Percentiles rank a stretch among this genome's conserved stretches.
phyloP scores from a whole-genome alignment of 1,140 invertebrate species.

The Solenopsis invicta region DNA sequence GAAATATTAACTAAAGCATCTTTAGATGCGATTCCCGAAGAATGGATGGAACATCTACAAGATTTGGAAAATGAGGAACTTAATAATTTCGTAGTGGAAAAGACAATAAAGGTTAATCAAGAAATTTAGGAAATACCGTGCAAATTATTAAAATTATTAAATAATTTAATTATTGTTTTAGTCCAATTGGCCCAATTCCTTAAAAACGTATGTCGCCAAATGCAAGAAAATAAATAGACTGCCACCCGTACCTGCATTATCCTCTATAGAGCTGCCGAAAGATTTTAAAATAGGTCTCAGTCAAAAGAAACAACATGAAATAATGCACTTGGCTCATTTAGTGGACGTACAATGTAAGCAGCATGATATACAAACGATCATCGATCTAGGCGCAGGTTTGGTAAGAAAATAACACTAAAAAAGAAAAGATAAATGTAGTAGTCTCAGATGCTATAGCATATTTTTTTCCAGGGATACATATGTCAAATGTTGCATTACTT shows the following conservation, averaged over 20 bases:
- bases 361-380: conserved; percentile 87
- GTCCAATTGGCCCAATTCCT: conserved; percentile 82
- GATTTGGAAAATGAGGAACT: conserved; percentile 85
- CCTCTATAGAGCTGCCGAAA: conserved; percentile 74
- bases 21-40: conserved; percentile 87
- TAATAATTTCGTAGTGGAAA: conserved; percentile 83
- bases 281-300: conserved; percentile 85
- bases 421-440: conserved; percentile 16
- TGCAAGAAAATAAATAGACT: conserved; percentile 80
- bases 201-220: conserved; percentile 84
- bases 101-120: conserved; percentile 73
- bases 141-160: conserved; percentile 25
- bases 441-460: neutral
- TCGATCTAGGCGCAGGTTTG: conserved; percentile 94
- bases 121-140: conserved; percentile 41
- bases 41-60: conserved; percentile 86
- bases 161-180: conserved; percentile 75
- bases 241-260: conserved; percentile 48
- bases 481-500: conserved; percentile 90
- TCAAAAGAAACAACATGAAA: conserved; percentile 91
- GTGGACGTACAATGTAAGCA: conserved; percentile 88
- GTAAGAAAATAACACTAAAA: conserved; percentile 84
- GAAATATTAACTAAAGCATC: conserved; percentile 88
- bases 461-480: conserved; percentile 90
- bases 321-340: conserved; percentile 88